These are phyloP conservation scores for Drosophila willistoni DNA, from an alignment of 1,140 invertebrate genomes.

Conservation along the genomic window DNA sequence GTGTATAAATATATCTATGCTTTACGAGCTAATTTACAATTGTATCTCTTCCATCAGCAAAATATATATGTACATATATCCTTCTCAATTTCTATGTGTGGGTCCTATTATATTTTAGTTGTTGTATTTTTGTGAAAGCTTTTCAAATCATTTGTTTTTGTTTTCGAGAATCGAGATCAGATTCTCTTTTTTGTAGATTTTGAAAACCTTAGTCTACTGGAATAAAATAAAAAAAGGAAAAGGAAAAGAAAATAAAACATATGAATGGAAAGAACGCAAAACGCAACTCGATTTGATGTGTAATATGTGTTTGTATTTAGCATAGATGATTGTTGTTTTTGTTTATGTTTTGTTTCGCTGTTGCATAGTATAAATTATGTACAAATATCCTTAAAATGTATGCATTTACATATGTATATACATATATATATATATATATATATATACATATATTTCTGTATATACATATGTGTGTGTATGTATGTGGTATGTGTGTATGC, in stretches of 20 bases:
- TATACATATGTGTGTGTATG: constrained; percentile 18
- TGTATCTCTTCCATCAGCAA: constrained; percentile 38
- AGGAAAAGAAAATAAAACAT: background rate
- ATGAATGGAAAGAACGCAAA: constrained; percentile 8
- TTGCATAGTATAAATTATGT: constrained; percentile 41
- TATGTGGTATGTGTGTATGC: background rate
- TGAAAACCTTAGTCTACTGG: background rate
- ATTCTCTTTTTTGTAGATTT: background rate
- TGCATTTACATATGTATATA: constrained; percentile 10
- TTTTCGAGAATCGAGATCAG: constrained; percentile 10
- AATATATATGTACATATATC: constrained; percentile 18
- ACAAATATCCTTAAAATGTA: constrained; percentile 44
- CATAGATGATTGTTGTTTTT: background rate
- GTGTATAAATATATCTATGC: constrained; percentile 66
- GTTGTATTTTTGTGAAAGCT: constrained; percentile 36
- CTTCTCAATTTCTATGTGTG: constrained; percentile 14
- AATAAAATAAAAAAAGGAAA: no score
- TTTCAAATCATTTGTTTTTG: constrained; percentile 45
- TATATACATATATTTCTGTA: constrained; percentile 31
- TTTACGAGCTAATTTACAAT: constrained; percentile 70
- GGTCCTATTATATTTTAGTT: background rate
- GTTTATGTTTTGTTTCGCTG: constrained; percentile 21
- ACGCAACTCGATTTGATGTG: constrained; percentile 16
- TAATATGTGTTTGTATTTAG: constrained; percentile 44
- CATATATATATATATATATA: constrained; percentile 21